Conservation (phyloP, 2,888 invertebrate genomes). For the Dryobota labecula region DNA sequence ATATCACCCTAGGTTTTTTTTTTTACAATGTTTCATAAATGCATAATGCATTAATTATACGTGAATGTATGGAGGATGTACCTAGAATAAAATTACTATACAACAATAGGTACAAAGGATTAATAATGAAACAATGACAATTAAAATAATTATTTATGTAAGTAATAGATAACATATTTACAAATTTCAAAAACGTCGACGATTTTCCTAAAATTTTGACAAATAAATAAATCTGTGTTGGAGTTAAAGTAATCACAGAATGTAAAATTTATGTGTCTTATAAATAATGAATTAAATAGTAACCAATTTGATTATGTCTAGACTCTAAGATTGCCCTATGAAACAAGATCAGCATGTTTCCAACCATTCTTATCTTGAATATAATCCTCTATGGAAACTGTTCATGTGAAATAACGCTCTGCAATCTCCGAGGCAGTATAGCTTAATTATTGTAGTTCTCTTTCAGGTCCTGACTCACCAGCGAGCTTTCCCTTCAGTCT, state of each 20-base stretch:
- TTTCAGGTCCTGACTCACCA: background rate
- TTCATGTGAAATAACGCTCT: background rate
- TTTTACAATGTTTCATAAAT: background rate
- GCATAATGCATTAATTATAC: background rate
- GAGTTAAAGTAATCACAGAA: background rate
- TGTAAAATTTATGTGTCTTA: background rate
- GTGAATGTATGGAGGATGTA: background rate
- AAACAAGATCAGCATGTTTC: background rate
- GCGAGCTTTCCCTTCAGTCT: background rate
- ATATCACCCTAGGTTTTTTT: background rate
- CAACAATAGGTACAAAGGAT: background rate
- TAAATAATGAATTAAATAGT: background rate
- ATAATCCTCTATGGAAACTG: conserved; percentile 1
- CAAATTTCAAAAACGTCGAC: background rate
- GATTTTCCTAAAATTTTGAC: background rate
- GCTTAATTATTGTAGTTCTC: background rate
- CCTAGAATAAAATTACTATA: background rate
- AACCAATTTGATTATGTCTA: background rate
- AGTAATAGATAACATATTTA: background rate
- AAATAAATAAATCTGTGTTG: background rate
- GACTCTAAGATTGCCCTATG: background rate
- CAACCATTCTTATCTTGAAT: background rate
- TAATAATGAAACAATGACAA: background rate
- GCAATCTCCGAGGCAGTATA: background rate
- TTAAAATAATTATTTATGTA: background rate